Evolutionary conservation across 2,797 vertebrate genomes (phyloP).

Genomic region (Mus spretus): DNA sequence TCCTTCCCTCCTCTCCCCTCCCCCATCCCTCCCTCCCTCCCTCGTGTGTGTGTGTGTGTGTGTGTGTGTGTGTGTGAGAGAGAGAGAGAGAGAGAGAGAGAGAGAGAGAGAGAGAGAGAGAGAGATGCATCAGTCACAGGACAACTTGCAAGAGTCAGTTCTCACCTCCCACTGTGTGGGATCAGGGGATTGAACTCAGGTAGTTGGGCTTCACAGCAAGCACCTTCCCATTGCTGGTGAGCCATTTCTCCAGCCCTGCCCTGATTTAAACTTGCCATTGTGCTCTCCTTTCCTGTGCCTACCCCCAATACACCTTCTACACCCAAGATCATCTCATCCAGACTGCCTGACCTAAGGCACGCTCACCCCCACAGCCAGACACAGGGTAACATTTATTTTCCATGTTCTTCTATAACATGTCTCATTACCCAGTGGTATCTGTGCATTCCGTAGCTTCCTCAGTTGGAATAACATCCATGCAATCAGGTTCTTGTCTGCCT

Average conservation of each 20-base stretch:
- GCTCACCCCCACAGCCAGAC: background rate
- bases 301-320: no score
- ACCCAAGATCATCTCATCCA: background rate
- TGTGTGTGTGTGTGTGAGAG: background rate
- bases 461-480: background rate
- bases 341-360: background rate
- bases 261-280: background rate
- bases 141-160: background rate
- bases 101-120: no score
- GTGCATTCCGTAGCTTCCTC: background rate
- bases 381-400: background rate
- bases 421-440: background rate
- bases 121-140: background rate
- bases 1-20: background rate
- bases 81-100: no score
- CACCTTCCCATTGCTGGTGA: background rate
- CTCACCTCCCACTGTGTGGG: background rate
- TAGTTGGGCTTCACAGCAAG: background rate
- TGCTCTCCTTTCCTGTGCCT: background rate
- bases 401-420: background rate
- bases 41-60: background rate
- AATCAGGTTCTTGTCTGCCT: background rate
- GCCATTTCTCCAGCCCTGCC: background rate
- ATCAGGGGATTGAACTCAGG: background rate
- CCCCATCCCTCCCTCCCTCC: background rate